Conservation (phyloP, 2,797 vertebrate species). For the Apodemus agrarius region DNA sequence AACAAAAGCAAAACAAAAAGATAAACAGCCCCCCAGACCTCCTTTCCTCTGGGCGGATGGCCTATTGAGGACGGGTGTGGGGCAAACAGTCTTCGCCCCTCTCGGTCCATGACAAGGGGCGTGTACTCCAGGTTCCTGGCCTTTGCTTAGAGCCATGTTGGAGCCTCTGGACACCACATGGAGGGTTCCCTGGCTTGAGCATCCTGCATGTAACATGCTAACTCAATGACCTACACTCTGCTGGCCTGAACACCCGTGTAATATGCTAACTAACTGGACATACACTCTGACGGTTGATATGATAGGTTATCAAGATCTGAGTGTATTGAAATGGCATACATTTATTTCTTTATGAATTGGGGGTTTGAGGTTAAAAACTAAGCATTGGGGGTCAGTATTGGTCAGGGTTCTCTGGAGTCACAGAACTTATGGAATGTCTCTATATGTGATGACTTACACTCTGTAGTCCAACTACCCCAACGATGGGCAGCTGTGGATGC, state of each 20-base stretch:
- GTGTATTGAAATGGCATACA: not conserved
- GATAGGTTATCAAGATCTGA: not conserved
- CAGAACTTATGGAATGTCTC: too few relatives aligned
- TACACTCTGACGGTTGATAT: too few relatives aligned
- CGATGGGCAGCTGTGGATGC: too few relatives aligned
- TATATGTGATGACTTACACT: too few relatives aligned
- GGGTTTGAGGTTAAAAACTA: not conserved
- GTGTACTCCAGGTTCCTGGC: not conserved
- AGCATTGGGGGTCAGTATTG: not conserved
- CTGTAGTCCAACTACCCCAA: too few relatives aligned
- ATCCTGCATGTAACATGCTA: too few relatives aligned
- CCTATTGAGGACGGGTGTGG: rapidly evolving
- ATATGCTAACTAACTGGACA: too few relatives aligned
- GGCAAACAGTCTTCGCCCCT: not conserved
- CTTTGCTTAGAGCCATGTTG: not conserved
- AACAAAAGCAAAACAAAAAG: not conserved
- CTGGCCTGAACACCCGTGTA: too few relatives aligned
- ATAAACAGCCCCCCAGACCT: not conserved
- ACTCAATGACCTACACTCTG: too few relatives aligned
- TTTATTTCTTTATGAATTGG: not conserved
- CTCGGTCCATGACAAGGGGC: not conserved
- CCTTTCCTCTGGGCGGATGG: not conserved
- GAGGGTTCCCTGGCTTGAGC: not conserved
- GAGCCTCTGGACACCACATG: not conserved
- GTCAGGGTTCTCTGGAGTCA: too few relatives aligned